Evolutionary conservation across 2,888 invertebrate genomes (phyloP).

Genomic region (Scaptomyza cyrtandrae): DNA sequence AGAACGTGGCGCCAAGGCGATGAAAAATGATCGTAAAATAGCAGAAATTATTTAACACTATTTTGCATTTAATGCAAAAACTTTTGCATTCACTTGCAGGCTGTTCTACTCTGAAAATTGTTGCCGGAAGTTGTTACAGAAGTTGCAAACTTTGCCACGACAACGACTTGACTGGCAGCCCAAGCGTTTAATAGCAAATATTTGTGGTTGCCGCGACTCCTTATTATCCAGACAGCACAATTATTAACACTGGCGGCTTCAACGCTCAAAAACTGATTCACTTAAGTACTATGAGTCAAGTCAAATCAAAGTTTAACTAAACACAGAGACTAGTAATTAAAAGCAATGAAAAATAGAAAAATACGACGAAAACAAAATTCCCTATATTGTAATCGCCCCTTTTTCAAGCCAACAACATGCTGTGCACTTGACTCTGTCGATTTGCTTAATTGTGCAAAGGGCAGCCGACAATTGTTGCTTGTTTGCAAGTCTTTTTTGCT

Average conservation of each 20-base stretch:
- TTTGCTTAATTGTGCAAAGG: slow-evolving; percentile 70
- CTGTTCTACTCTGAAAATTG: slow-evolving; percentile 56
- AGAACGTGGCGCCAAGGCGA: slow-evolving; percentile 40
- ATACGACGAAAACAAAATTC: slow-evolving; percentile 1
- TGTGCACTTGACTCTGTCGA: slow-evolving; percentile 40
- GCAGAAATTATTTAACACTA: slow-evolving; percentile 75
- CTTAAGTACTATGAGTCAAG: not conserved
- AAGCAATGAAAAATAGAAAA: not conserved
- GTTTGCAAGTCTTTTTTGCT: slow-evolving; percentile 8
- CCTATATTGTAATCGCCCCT: slow-evolving; percentile 12
- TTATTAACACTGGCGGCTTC: slow-evolving; percentile 40
- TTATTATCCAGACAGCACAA: slow-evolving; percentile 14
- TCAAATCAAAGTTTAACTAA: not conserved
- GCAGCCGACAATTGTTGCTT: slow-evolving; percentile 57
- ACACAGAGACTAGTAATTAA: not conserved
- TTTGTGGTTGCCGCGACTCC: slow-evolving; percentile 43
- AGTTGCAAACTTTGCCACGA: slow-evolving; percentile 66
- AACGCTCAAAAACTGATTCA: slow-evolving; percentile 12
- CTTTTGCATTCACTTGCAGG: slow-evolving; percentile 48
- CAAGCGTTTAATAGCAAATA: slow-evolving; percentile 64
- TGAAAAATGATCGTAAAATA: slow-evolving; percentile 70
- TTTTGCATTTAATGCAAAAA: slow-evolving; percentile 77
- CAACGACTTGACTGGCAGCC: slow-evolving; percentile 57
- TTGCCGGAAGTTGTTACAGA: slow-evolving; percentile 67
- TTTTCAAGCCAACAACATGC: slow-evolving; percentile 12